These are phyloP conservation scores for Molothrus ater DNA, from an alignment of 2,797 vertebrate genomes.

Conservation along the genomic window DNA sequence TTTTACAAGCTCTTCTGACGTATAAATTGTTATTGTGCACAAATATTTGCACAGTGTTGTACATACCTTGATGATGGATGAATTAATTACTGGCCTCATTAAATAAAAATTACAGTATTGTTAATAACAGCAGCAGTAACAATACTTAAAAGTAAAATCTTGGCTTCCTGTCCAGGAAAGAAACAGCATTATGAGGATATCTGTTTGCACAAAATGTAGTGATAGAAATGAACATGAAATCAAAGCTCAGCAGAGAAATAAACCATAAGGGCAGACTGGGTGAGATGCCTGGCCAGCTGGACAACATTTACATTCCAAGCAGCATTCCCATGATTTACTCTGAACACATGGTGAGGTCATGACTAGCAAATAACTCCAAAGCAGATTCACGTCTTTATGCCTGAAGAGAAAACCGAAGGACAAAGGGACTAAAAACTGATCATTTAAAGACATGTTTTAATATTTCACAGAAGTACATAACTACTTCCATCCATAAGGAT, in stretches of 20 bases:
- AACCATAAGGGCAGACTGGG: not conserved
- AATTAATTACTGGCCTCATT: not conserved
- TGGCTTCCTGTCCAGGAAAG: not conserved
- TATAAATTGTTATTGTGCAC: not conserved
- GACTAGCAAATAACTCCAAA: slow-evolving; percentile 29
- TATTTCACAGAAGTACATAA: not conserved
- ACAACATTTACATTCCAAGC: slow-evolving; percentile 46
- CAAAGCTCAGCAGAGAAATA: slow-evolving; percentile 11
- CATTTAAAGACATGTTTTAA: not conserved
- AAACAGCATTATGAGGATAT: not conserved
- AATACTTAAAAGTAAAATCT: not conserved
- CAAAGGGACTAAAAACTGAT: slow-evolving; percentile 3
- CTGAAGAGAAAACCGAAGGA: slow-evolving; percentile 3
- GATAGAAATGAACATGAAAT: slow-evolving; percentile 1
- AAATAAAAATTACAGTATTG: not conserved
- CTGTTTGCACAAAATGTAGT: not conserved
- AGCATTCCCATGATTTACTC: slow-evolving; percentile 40
- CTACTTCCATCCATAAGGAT: not conserved
- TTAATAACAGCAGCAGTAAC: not conserved
- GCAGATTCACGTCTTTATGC: not conserved
- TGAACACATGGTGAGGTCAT: slow-evolving; percentile 44
- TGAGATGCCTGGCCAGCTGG: slow-evolving; percentile 48
- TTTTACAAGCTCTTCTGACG: not conserved
- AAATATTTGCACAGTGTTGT: not conserved
- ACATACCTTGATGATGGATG: not conserved